Conservation (phyloP, 2,113 vertebrate genomes). For the Platanista minor region DNA sequence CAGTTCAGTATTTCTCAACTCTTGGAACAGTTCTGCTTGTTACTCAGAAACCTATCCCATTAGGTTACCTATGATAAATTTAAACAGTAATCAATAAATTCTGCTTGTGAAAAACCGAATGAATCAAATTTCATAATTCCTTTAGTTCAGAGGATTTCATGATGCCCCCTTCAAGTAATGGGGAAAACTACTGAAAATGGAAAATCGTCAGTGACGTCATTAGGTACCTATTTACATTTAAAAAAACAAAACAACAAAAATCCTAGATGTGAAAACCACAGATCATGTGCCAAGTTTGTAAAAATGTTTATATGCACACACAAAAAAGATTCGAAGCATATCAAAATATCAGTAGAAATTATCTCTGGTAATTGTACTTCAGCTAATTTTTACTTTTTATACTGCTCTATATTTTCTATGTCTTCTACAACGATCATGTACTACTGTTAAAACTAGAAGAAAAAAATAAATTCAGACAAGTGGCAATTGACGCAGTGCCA, state of each 20-base stretch:
- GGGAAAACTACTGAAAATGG: neutral
- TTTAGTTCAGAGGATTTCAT: neutral
- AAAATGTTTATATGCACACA: neutral
- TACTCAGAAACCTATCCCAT: neutral
- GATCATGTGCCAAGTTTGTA: neutral
- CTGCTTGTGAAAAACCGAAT: constrained; percentile 7
- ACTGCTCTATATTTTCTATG: neutral
- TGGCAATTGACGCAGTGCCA: neutral
- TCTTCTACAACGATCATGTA: neutral
- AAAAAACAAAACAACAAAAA: neutral
- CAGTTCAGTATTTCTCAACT: neutral
- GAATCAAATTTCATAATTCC: neutral
- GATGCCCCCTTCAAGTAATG: neutral
- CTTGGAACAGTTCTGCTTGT: neutral
- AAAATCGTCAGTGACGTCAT: neutral
- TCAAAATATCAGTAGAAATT: neutral
- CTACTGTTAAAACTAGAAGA: neutral
- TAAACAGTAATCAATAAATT: neutral
- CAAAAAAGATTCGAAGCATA: neutral
- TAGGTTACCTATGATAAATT: neutral
- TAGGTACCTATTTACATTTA: neutral
- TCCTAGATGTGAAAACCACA: neutral
- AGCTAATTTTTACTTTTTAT: neutral
- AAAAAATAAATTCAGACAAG: neutral
- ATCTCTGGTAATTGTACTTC: neutral